Base-by-base conservation (phyloP, 2,888 invertebrate species). In the Meta bourneti region DNA sequence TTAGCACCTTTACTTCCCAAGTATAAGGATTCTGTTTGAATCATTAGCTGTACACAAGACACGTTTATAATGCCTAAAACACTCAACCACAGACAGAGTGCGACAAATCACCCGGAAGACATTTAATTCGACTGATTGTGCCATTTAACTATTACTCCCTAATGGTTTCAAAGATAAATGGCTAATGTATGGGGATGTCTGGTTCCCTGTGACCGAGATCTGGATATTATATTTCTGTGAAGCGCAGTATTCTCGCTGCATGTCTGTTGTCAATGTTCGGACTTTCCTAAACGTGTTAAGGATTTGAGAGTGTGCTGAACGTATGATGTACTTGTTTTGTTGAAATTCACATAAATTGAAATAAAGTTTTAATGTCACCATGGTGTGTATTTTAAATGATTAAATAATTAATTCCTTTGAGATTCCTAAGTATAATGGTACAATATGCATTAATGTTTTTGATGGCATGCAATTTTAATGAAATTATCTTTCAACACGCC, bases 61-160 rank as follows among this genome's bases (percentile, higher is more conserved):
- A 0, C 61, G 61, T 61, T 61, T 16, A 16, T 16, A 61, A 5
- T 61, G 61, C 61, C 5, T 61, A 61, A 61, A 61, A 61, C 61
- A 61, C 8, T 61, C 61, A 61, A 16, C 16, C 61, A 9, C 61
- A 61, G 13, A 61, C 4, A 16, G 78, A 78, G 75, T 11, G 52
- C 51, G 78, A 78, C n/a, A 34, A 51, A 75, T 84, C 54, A 52
- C 70, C 34, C 11, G 9, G 34, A 20, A 34, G 16, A 49, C 54
- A 19, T 84, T 74, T 72, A 61, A 49, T 16, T 84, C 83, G 54
- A 9, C 72, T 74, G 83, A 84, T 84, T 54, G 74, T 75, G 74
- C 52, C 61, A 52, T 72, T 74, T 78, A 83, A 84, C 74, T 84
- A 84, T 84, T 84, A 74, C 72, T 84, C 49, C 69, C 54, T 84